phyloP scores from a whole-genome alignment of 2,888 invertebrate species.

The Xestoiulus laeticollis region DNA sequence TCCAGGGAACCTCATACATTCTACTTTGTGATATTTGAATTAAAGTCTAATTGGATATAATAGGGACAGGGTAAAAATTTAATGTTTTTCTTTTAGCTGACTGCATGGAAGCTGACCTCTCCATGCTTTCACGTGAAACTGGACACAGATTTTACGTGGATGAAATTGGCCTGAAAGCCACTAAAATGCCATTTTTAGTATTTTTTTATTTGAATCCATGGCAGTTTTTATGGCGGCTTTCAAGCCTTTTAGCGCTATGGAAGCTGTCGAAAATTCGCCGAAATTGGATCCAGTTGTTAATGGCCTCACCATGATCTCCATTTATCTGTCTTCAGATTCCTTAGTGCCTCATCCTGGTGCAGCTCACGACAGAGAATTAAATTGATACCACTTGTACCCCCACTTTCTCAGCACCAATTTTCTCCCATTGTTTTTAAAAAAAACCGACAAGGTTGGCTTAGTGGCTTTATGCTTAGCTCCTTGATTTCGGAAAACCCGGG shows the following conservation, averaged over 20 bases:
- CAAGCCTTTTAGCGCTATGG: background rate
- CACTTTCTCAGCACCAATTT: too few species aligned
- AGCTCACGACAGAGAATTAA: background rate
- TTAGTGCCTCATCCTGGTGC: background rate
- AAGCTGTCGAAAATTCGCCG: background rate
- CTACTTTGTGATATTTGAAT: background rate
- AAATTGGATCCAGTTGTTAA: background rate
- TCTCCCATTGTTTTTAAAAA: too few species aligned
- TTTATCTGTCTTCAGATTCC: background rate
- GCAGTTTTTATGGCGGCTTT: background rate
- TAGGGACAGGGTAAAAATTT: background rate
- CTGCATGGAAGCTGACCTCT: background rate
- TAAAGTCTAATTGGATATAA: background rate
- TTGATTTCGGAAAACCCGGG: too few species aligned
- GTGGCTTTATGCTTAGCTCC: too few species aligned
- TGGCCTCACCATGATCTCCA: background rate
- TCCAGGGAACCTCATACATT: background rate
- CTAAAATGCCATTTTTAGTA: background rate
- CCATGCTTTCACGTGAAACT: background rate
- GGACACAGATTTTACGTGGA: background rate
- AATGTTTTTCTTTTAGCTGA: background rate
- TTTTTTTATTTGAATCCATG: background rate
- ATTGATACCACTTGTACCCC: too few species aligned
- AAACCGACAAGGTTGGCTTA: too few species aligned
- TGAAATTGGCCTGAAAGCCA: background rate